These are phyloP conservation scores for Drosophila hamatofila DNA, from an alignment of 2,888 invertebrate species.

Conservation along the genomic window DNA sequence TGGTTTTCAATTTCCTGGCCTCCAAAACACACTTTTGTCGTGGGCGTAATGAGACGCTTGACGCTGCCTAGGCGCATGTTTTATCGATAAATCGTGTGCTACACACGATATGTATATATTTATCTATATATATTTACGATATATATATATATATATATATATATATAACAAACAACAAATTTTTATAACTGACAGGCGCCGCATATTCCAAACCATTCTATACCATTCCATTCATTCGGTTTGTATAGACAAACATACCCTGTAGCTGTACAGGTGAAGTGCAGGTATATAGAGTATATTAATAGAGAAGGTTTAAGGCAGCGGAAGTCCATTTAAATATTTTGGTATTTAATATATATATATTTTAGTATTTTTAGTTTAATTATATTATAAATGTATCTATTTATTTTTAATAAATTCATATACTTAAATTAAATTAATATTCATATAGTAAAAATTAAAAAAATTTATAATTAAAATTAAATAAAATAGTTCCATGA, in stretches of 20 bases:
- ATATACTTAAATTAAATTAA: no score
- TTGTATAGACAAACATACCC: conserved; percentile 22
- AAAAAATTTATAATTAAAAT: no score
- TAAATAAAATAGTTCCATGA: no score
- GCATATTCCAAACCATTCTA: conserved; percentile 38
- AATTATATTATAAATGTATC: no score
- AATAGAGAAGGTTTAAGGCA: no score
- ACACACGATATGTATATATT: conserved; percentile 21
- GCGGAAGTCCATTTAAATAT: no score
- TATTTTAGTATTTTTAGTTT: no score
- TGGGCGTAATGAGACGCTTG: conserved; percentile 51
- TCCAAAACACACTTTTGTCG: conserved; percentile 20
- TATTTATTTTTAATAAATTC: no score
- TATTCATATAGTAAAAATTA: no score
- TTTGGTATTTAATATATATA: no score
- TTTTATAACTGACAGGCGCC: conserved; percentile 64
- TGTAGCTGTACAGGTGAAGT: not conserved
- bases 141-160: conserved; percentile 41
- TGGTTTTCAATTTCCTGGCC: conserved; percentile 62
- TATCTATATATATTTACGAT: conserved; percentile 20
- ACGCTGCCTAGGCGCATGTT: conserved; percentile 55
- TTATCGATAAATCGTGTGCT: conserved; percentile 71
- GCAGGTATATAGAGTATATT: not conserved
- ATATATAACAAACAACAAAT: conserved; percentile 50
- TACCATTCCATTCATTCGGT: conserved; percentile 31